phyloP scores from a whole-genome alignment of 2,113 vertebrate genomes.

The Limnothrissa miodon region DNA sequence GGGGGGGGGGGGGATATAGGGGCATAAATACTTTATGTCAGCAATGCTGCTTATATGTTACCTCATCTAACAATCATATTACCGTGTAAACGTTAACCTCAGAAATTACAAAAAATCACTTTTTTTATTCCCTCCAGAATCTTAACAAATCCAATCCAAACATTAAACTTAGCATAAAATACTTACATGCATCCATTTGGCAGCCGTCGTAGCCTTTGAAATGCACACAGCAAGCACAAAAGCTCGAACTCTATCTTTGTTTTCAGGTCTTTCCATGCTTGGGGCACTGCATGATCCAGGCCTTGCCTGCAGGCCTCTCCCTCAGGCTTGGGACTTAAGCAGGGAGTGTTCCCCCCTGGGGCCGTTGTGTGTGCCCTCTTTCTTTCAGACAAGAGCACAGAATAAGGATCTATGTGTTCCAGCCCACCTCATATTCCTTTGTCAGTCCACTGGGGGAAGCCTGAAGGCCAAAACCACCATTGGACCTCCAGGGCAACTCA shows the following conservation, averaged over 20 bases:
- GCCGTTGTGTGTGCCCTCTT: constrained; percentile 6
- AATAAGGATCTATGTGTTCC: constrained; percentile 2
- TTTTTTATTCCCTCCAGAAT: neutral
- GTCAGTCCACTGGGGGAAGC: neutral
- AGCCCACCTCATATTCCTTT: neutral
- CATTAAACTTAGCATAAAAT: neutral
- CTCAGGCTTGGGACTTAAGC: neutral
- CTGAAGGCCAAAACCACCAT: neutral
- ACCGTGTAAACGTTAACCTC: neutral
- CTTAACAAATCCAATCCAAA: constrained; percentile 8
- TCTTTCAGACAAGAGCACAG: neutral
- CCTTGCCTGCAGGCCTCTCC: constrained; percentile 4
- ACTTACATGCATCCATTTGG: neutral
- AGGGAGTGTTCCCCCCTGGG: neutral
- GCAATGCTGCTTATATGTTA: neutral
- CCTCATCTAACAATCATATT: neutral
- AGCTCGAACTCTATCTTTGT: neutral
- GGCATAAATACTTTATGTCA: neutral
- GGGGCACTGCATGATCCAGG: neutral
- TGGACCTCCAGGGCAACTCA: constrained; percentile 6
- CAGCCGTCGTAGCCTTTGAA: neutral
- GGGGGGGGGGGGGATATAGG: too few species aligned
- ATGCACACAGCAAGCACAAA: constrained; percentile 1
- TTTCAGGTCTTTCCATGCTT: constrained; percentile 7
- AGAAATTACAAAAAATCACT: neutral